A percentile compares a stretch with the other conserved stretches of the same genome.
Conservation (phyloP, 2,888 invertebrate species). For the Pristionchus exspectatus region DNA sequence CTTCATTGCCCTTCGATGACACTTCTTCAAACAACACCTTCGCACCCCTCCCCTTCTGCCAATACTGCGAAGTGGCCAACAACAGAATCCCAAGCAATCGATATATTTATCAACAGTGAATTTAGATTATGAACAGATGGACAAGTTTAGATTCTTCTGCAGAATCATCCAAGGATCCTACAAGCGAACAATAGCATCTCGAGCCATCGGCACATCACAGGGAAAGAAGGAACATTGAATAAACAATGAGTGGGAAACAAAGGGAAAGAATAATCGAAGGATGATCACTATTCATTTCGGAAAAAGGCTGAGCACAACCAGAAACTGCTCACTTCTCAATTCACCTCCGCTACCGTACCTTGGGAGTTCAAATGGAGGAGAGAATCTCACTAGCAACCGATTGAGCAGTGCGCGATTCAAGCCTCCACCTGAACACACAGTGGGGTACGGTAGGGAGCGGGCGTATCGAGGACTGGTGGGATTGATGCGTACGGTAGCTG, state of each 20-base stretch:
- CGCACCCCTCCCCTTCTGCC: background rate
- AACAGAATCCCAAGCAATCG: background rate
- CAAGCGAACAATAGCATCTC: no score
- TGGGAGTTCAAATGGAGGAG: conserved; percentile 63
- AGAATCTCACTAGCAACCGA: conserved; percentile 63
- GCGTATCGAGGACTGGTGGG: background rate
- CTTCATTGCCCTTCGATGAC: conserved; percentile 38
- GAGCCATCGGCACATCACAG: no score
- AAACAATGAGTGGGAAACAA: background rate
- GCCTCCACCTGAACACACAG: conserved; percentile 58
- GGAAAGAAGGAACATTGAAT: no score
- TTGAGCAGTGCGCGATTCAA: conserved; percentile 55
- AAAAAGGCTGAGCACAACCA: background rate
- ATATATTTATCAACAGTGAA: background rate
- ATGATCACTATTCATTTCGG: background rate
- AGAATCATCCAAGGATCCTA: no score
- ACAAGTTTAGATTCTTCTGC: background rate
- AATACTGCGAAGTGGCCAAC: background rate
- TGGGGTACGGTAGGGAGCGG: background rate
- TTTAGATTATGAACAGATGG: background rate
- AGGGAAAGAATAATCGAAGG: background rate
- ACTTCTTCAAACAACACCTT: conserved; percentile 46
- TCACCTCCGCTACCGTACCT: background rate
- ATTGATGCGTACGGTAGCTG: background rate
- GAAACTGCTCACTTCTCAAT: background rate